Conservation (phyloP, 2,113 vertebrate species). For the Larimichthys polyactis region DNA sequence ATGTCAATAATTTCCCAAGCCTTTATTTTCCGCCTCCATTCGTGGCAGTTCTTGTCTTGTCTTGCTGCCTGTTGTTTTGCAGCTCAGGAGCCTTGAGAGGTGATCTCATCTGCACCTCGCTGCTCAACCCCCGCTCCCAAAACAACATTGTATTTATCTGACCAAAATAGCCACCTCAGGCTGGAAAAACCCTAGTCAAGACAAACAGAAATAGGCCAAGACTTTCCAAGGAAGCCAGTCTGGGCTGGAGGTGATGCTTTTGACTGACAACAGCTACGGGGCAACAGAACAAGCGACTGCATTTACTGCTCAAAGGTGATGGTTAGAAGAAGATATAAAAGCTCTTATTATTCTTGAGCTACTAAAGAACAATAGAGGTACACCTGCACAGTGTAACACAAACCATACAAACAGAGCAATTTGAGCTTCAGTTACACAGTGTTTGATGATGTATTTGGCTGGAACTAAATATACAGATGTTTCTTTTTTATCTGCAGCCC, state of each 20-base stretch:
- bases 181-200: constrained; percentile 83
- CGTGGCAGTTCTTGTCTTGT: constrained; percentile 77
- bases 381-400: not conserved
- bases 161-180: constrained; percentile 83
- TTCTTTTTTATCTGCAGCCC: not conserved
- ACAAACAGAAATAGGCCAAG: constrained; percentile 77
- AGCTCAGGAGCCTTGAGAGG: constrained; percentile 72
- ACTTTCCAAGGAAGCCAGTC: constrained; percentile 79
- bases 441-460: constrained; percentile 15
- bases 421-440: not conserved
- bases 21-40: constrained; percentile 68
- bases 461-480: not conserved
- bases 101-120: constrained; percentile 80
- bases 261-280: constrained; percentile 68
- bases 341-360: constrained; percentile 27
- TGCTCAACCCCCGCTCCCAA: constrained; percentile 72
- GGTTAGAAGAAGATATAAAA: constrained; percentile 36
- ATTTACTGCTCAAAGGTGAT: constrained; percentile 40
- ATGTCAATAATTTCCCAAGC: constrained; percentile 71
- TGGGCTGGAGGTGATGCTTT: constrained; percentile 66
- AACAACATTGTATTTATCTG: constrained; percentile 84
- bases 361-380: not conserved
- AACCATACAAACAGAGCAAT: constrained; percentile 6
- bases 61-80: constrained; percentile 81
- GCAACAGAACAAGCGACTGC: constrained; percentile 46